Evolutionary conservation across 2,797 vertebrate genomes (phyloP), one percentile per base, ranked within the genome.

Genomic region (Poeciliopsis gracilis): DNA sequence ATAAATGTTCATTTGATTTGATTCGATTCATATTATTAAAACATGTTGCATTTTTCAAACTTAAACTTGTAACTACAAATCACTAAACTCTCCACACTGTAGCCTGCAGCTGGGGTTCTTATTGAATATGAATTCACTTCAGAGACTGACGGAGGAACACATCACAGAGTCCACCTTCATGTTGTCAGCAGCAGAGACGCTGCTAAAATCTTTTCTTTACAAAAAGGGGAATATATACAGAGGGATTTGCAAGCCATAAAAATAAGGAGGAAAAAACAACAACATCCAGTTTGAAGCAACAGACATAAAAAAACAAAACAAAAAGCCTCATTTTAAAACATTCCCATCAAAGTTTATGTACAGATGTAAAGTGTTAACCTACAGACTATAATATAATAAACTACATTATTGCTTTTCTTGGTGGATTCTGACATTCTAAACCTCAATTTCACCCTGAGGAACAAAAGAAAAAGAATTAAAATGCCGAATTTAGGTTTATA

Each of bases 301-400:
- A 6, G 53, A 57, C 53, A 57, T 25, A 57, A 28, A 28, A 28
- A 57, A 57, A 57, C 25, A 57, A 28, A 57, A 53, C 8, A 10
- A 57, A 57, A n/a, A 57, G 53, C 25, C n/a, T n/a, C 25, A 57
- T 57, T 28, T 57, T 28, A 57, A 57, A 28, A 28, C 53, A 57
- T 57, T 57, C n/a, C 53, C 53, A 57, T 57, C 53, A 57, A 57
- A 57, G 25, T n/a, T 57, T 57, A 57, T 57, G 25, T 57, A 57
- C 53, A 57, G 25, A 28, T 57, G 25, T 57, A 57, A 57, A 57
- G 10, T 28, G 25, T 57, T 57, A 57, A 28, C 53, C 25, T 57
- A 10, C 53, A 57, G 11, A 7, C n/a, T 4, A 28, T 28, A 11
- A 23, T 13, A 28, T 57, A 57, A 57, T 55, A 55, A n/a, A 55